phyloP scores from a whole-genome alignment of 2,113 vertebrate species.

The Oxyura jamaicensis region DNA sequence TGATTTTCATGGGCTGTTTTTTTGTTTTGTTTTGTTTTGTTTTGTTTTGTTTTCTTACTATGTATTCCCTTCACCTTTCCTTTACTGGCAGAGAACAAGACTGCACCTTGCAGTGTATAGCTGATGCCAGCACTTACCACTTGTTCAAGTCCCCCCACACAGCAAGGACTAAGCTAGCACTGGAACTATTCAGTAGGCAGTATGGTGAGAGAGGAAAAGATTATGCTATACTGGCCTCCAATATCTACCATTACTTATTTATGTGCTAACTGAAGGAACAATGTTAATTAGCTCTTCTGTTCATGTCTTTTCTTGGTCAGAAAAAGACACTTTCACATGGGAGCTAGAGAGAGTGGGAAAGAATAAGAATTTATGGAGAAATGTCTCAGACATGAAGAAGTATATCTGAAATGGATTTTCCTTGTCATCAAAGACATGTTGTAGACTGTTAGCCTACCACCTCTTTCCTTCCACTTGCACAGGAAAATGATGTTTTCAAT shows the following conservation, averaged over 20 bases:
- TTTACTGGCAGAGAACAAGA: background rate
- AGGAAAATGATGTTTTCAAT: conserved; percentile 35
- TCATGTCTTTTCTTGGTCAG: background rate
- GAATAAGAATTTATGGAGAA: background rate
- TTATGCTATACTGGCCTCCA: background rate
- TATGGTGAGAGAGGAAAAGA: background rate
- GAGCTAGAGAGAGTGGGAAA: background rate
- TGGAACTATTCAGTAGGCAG: background rate
- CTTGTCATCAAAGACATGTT: background rate
- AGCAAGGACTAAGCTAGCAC: background rate
- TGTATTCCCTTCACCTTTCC: accelerated
- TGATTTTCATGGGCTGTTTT: background rate
- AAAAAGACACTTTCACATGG: background rate
- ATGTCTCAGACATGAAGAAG: background rate
- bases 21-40: too few species aligned
- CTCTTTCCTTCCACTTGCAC: background rate
- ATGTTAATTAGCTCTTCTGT: background rate
- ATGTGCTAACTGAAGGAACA: background rate
- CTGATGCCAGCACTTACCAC: accelerated
- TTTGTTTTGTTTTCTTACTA: background rate
- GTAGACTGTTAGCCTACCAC: background rate
- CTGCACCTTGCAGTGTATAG: accelerated
- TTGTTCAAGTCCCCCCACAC: accelerated
- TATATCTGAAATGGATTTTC: background rate
- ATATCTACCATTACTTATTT: accelerated